These are phyloP conservation scores for Chaetogeoica ovagalla DNA, from an alignment of 2,888 invertebrate genomes.

Conservation along the genomic window DNA sequence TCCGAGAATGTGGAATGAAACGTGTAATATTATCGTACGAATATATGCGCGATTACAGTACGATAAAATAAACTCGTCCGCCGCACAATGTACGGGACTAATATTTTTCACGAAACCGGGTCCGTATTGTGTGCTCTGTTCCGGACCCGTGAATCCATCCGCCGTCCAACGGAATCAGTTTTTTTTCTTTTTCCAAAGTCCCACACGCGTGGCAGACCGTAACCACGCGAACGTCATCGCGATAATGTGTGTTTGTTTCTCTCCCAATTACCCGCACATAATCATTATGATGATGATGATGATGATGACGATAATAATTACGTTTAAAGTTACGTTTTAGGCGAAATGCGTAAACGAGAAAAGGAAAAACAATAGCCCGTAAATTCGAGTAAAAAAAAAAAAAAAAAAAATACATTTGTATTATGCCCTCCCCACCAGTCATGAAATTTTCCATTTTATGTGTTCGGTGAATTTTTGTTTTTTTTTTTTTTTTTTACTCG, in stretches of 20 bases:
- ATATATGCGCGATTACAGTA: not conserved
- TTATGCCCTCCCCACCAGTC: too few species aligned
- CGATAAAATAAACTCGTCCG: not conserved
- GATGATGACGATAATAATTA: too few species aligned
- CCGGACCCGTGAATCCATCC: constrained; percentile 17
- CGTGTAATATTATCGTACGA: not conserved
- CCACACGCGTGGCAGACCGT: constrained; percentile 20
- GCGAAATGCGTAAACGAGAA: too few species aligned
- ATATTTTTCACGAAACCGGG: constrained; percentile 17
- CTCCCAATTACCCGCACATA: not conserved
- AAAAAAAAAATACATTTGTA: too few species aligned
- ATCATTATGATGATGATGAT: not conserved
- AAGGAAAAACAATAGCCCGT: too few species aligned
- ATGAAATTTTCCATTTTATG: too few species aligned
- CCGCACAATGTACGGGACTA: not conserved
- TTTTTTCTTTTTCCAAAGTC: constrained; percentile 12
- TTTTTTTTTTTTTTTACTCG: too few species aligned
- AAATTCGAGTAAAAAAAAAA: too few species aligned
- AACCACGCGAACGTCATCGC: constrained; percentile 7
- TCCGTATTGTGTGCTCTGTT: constrained; percentile 3
- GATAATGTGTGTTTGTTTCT: not conserved
- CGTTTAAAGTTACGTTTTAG: too few species aligned
- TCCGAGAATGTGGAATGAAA: constrained; percentile 12
- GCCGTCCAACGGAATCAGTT: constrained; percentile 23
- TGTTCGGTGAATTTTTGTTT: too few species aligned